Evolutionary conservation across 1,140 invertebrate species (phyloP), one percentile per base, ranked within the genome.

Genomic region (Bombus affinis): DNA sequence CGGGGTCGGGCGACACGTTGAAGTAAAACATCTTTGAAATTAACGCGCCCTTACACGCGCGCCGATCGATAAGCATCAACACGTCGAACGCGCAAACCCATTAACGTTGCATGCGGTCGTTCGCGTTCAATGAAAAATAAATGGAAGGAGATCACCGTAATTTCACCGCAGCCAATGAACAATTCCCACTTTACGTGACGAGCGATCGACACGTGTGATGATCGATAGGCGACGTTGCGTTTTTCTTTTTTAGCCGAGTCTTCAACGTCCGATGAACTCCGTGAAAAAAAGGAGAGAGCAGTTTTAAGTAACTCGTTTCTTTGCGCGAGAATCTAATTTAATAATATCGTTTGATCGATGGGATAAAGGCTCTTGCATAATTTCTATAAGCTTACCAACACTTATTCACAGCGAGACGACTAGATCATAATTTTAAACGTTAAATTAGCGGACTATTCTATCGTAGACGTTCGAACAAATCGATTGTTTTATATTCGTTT

Each of bases 51-150:
- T 65, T 65, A 39, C 22, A 39, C 25, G 15, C 25, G 25, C 37
- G 32, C 12, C 44, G 81, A 83, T 83, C 72, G 72, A 83, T 83
- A 68, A 74, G 81, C 80, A 83, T 89, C 88, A 79, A 79, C 86
- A 75, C 68, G 65, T 79, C 53, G 80, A 53, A 79, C 66, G 72
- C 80, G 65, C 66, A 78, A 89, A 47, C 72, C 72, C 44, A 66
- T 83, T 83, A 83, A 83, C 59, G 42, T 76, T 75, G 74, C 83
- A 62, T 32, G 62, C 37, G 39, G 1, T 37, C 53, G 74, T 47
- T 57, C 59, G 68, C 65, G 32, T 35, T 22, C 53, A 25, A 66
- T 66, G 39, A 66, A 47, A 76, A 42, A 83, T 76, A 79, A 83
- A 71, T 71, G 79, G 75, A 81, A 84, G 76, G 76, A 81, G 65